These are phyloP conservation scores for Theocolax elegans DNA, from an alignment of 1,140 invertebrate species.

Conservation along the genomic window DNA sequence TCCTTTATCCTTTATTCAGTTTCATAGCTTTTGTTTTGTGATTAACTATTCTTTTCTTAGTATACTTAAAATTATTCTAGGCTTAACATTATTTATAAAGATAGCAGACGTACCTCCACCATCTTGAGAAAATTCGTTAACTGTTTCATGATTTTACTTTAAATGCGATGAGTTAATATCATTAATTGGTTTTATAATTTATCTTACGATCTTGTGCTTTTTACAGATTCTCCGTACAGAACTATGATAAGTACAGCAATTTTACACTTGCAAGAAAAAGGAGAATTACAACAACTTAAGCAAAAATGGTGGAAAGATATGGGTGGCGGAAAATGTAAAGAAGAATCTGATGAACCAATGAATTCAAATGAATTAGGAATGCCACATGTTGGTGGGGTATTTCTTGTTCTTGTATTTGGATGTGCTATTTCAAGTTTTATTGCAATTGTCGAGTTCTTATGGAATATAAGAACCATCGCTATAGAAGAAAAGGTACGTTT, in stretches of 20 bases:
- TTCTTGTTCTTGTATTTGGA: constrained; percentile 83
- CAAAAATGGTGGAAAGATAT: constrained; percentile 87
- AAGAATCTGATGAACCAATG: constrained; percentile 22
- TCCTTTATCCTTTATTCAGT: too few species aligned
- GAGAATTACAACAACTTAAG: constrained; percentile 81
- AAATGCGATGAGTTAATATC: neutral
- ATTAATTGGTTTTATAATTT: neutral
- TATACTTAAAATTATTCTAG: neutral
- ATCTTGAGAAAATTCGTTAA: neutral
- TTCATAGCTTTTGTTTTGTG: too few species aligned
- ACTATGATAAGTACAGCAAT: constrained; percentile 80
- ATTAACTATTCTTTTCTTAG: too few species aligned
- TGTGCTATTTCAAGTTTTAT: constrained; percentile 74
- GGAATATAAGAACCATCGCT: constrained; percentile 83
- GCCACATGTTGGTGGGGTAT: constrained; percentile 90
- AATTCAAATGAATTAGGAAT: constrained; percentile 73
- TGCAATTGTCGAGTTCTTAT: constrained; percentile 81
- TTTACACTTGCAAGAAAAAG: constrained; percentile 84
- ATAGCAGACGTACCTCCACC: neutral
- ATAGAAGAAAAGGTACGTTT: constrained; percentile 76
- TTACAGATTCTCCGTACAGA: constrained; percentile 78
- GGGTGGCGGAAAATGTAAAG: constrained; percentile 51
- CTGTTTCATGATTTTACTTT: neutral
- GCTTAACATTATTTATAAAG: neutral
- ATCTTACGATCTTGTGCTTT: constrained; percentile 10